Evolutionary conservation across 2,888 invertebrate genomes (phyloP), one percentile per base, ranked within the genome.

Genomic region (Cephus runcator): DNA sequence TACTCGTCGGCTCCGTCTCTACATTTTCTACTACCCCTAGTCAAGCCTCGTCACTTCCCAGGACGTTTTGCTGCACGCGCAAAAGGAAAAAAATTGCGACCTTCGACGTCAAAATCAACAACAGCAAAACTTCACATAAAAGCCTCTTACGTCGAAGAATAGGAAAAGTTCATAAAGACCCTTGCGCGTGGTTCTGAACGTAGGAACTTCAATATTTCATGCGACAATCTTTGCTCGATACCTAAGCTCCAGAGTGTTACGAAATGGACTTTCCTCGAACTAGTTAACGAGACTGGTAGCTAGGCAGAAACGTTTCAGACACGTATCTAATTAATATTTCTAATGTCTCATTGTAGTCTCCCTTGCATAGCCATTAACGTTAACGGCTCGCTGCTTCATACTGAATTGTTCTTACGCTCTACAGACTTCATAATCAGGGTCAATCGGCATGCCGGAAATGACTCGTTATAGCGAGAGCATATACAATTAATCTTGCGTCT

Each of bases 291-390:
- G 15, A 23, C 9, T 23, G 9, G 23, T 56, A 56, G 56, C 56
- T 56, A 9, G 23, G 23, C 9, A 23, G 23, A 56, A 56, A 56
- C 23, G 9, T 56, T 56, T 56, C 56, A 9, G 56, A 56, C 56
- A 23, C 9, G 56, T 56, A 56, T 76, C 80, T 85, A 83, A 56
- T 56, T 56, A 85, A 85, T 85, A 85, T 84, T 85, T 84, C 84
- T 84, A 85, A 85, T 84, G 83, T 81, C 84, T 84, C 84, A 83
- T 85, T 85, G 85, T 85, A 80, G 80, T 82, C 83, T 82, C 85
- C 82, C 82, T 84, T 79, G 81, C 85, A 34, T 81, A 79, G 77
- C 81, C 83, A 84, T 85, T 85, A 85, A 81, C 76, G 82, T 84
- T 85, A 85, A 85, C 84, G 84, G 84, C 83, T 85, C 81, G 81